These are phyloP conservation scores for Syngnathus scovelli DNA, from an alignment of 2,113 vertebrate species.

Conservation along the genomic window DNA sequence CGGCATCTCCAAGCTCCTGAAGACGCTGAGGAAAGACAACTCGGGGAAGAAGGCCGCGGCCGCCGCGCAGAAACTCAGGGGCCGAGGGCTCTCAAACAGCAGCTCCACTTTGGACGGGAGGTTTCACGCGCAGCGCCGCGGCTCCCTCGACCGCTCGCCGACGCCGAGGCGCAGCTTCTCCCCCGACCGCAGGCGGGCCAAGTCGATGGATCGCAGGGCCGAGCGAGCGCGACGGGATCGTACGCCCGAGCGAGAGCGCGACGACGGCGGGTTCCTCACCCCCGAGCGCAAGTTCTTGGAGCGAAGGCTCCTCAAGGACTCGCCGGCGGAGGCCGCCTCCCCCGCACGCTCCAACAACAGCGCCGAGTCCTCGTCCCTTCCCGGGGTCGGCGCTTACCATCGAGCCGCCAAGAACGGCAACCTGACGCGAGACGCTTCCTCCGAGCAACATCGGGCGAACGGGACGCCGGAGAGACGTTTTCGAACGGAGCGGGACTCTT, in stretches of 20 bases:
- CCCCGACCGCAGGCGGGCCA: conserved; percentile 77
- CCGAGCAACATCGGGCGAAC: conserved; percentile 44
- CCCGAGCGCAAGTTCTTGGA: conserved; percentile 59
- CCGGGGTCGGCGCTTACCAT: conserved; percentile 53
- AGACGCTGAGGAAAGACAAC: conserved; percentile 72
- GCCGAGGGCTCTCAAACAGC: conserved; percentile 70
- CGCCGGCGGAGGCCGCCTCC: conserved; percentile 52
- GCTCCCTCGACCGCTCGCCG: conserved; percentile 84
- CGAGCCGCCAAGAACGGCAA: conserved; percentile 64
- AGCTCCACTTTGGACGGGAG: conserved; percentile 75
- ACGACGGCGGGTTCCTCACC: conserved; percentile 73
- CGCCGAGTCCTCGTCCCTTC: conserved; percentile 43
- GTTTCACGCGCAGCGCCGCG: conserved; percentile 68
- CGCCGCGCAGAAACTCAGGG: conserved; percentile 71
- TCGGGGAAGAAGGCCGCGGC: conserved; percentile 73
- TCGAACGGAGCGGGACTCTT: conserved; percentile 62
- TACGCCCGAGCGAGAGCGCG: conserved; percentile 75
- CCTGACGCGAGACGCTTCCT: conserved; percentile 62
- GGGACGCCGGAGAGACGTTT: conserved; percentile 63
- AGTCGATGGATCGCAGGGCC: conserved; percentile 72
- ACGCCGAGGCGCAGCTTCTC: conserved; percentile 76
- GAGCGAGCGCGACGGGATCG: conserved; percentile 62
- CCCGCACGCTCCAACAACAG: conserved; percentile 54
- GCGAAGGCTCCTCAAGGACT: conserved; percentile 59
- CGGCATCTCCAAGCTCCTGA: conserved; percentile 74